Evolutionary conservation across 2,113 vertebrate species (phyloP).

Genomic region (Zootoca vivipara): DNA sequence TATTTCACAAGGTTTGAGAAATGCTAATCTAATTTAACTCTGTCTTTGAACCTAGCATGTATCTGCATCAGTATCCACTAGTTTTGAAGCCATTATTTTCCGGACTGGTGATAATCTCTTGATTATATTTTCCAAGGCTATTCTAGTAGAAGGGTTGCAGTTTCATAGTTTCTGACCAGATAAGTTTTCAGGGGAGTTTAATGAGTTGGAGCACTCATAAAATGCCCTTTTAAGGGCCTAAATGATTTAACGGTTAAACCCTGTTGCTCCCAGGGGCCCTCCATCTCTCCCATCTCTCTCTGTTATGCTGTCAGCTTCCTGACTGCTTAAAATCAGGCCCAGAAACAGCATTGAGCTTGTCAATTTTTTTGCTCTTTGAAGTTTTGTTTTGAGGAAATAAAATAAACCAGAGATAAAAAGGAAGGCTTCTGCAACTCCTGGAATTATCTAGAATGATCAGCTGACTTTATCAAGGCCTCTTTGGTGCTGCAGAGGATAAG

Average conservation of each 20-base stretch:
- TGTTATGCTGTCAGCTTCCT: background rate
- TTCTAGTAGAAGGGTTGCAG: background rate
- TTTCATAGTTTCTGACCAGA: background rate
- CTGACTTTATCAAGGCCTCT: background rate
- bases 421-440: background rate
- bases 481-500: background rate
- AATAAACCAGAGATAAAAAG: background rate
- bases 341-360: background rate
- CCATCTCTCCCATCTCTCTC: background rate
- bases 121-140: background rate
- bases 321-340: background rate
- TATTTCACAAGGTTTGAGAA: background rate
- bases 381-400: background rate
- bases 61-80: background rate
- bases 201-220: background rate
- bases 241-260: background rate
- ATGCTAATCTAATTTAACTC: background rate
- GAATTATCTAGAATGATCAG: background rate
- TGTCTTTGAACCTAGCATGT: background rate
- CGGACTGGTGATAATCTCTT: too few species aligned
- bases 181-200: background rate
- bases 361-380: background rate
- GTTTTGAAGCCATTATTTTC: background rate
- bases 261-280: too few species aligned
- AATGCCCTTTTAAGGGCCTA: conserved; percentile 10